Evolutionary conservation across 2,797 vertebrate species (phyloP), one percentile per base, ranked within the genome.

Genomic region (Choloepus didactylus): DNA sequence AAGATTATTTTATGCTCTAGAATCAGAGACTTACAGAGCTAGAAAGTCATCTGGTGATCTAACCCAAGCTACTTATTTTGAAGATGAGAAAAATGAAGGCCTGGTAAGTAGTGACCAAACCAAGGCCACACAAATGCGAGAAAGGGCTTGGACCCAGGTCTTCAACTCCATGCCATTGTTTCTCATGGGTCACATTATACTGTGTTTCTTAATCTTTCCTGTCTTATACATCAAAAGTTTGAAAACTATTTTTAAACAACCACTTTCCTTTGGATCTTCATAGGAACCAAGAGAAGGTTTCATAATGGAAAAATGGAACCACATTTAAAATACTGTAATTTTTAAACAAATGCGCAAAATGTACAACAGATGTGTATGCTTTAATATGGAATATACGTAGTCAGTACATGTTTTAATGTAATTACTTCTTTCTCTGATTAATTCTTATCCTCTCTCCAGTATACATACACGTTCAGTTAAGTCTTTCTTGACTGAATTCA

Each of bases 161-260:
- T 54, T 67, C 35, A 77, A 46, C 62, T 80, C 69, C 21, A 38
- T 2, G n/a, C 18, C 18, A 51, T 10, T 59, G 66, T 56, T 90
- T 79, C 35, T 8, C 31, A 35, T 1, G 44, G 64, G 54, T 64
- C 35, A 85, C 3, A 2, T n/a, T 66, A 19, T 4, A 23, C 56
- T 19, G 19, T 51, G 5, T 21, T 88, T 60, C 23, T 85, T 88
- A 56, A 70, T 76, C 16, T 76, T 73, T 89, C 41, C 16, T 21
- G 51, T 79, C 41, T 87, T 67, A 59, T 62, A 41, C 44, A 54
- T 72, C 7, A 41, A 84, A 87, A 49, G 29, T 84, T 82, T 59
- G 59, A 70, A 89, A 92, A 76, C 59, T 49, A 66, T 75, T 94
- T 91, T 95, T 69, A 92, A 89, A 29, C 18, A 87, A 60, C 18